These are phyloP conservation scores for Tiliqua scincoides DNA, from an alignment of 2,113 vertebrate genomes.

Conservation along the genomic window DNA sequence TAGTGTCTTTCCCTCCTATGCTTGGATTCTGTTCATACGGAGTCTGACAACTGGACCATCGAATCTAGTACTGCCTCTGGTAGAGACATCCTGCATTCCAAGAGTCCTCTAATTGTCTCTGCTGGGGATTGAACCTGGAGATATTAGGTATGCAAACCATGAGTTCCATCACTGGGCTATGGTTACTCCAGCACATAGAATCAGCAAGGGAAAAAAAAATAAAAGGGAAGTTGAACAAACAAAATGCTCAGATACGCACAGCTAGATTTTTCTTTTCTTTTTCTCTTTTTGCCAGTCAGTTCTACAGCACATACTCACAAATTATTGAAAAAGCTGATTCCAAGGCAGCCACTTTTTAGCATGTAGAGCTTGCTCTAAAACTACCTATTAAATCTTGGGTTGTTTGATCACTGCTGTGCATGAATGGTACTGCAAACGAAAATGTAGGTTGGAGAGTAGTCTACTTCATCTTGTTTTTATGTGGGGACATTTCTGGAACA, in stretches of 20 bases:
- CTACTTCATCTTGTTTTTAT: slow-evolving; percentile 25
- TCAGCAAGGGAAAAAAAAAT: not conserved
- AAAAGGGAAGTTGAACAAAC: not conserved
- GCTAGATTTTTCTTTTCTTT: not conserved
- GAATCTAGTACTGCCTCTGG: not conserved
- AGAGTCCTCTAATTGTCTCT: not conserved
- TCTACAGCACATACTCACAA: fast-evolving
- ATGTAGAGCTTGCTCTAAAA: not conserved
- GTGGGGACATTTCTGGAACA: slow-evolving; percentile 24
- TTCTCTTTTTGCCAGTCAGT: not conserved
- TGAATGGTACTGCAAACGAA: not conserved
- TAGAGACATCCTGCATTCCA: not conserved
- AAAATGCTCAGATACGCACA: not conserved
- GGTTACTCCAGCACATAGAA: not conserved
- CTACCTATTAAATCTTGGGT: slow-evolving; percentile 17
- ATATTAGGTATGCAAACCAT: not conserved
- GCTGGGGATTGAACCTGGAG: not conserved
- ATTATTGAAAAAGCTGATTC: slow-evolving; percentile 23
- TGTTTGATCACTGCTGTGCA: slow-evolving; percentile 14
- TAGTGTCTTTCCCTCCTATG: too few species aligned
- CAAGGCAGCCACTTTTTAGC: not conserved
- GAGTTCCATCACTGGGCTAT: not conserved
- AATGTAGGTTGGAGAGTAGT: slow-evolving; percentile 15
- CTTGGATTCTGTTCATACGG: not conserved
- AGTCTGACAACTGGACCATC: not conserved